phyloP scores from a whole-genome alignment of 2,113 vertebrate species.

The Pseudopipra pipra region DNA sequence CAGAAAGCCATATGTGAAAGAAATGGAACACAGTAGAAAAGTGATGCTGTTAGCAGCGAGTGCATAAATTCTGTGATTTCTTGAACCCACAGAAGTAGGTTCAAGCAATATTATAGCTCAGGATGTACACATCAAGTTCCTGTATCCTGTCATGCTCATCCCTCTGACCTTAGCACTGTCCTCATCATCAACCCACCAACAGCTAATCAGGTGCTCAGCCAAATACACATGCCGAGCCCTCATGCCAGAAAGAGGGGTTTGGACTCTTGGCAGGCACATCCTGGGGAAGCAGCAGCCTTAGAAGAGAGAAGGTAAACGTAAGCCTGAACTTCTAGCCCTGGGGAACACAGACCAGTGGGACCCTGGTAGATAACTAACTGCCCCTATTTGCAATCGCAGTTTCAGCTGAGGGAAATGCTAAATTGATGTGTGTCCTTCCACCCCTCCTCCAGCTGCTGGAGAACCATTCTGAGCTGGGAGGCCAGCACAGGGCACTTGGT shows the following conservation, averaged over 20 bases:
- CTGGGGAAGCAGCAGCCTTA: neutral
- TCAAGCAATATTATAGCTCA: neutral
- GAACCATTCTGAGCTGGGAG: neutral
- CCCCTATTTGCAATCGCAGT: neutral
- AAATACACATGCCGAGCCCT: neutral
- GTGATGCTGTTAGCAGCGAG: neutral
- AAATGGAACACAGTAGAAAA: neutral
- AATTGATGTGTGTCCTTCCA: neutral
- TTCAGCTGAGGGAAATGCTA: neutral
- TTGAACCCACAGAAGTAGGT: neutral
- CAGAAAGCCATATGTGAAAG: neutral
- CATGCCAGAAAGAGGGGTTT: neutral
- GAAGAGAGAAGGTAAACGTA: neutral
- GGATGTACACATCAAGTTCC: neutral
- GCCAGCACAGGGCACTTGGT: neutral
- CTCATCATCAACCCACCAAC: neutral
- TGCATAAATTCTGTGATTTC: neutral
- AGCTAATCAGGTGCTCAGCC: neutral
- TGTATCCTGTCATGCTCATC: neutral
- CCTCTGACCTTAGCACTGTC: neutral
- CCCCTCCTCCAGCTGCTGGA: neutral
- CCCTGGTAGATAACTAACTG: neutral
- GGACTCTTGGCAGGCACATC: fast-evolving
- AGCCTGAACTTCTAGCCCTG: neutral
- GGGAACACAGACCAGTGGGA: neutral